Evolutionary conservation across 2,113 vertebrate species (phyloP), one percentile per base, ranked within the genome.

Genomic region (Antidorcas marsupialis): DNA sequence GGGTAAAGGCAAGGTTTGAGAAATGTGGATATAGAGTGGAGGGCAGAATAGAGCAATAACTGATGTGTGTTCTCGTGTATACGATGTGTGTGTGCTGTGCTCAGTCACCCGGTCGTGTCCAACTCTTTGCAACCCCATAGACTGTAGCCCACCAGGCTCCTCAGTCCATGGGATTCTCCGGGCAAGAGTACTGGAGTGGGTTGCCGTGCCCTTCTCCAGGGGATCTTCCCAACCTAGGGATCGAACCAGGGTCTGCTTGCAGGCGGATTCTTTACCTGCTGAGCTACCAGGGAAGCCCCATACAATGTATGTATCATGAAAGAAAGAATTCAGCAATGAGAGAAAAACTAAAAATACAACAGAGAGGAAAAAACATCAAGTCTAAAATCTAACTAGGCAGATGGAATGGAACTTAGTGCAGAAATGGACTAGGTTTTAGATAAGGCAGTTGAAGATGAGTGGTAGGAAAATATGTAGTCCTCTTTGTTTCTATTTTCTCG

Each of bases 91-190:
- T 6, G 19, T 71, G 19, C 19, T 6, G 2, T 36, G 67, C 23
- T 7, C 14, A 76, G 36, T 25, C 71, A 4, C 36, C 23, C 21
- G 27, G 71, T 7, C 11, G 0, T 76, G 71, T 43, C 23, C 0
- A 6, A 15, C 39, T 7, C 39, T 76, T 12, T 43, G 36, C 1
- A 0, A 7, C 12, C 6, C 23, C 71, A 14, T 27, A 27, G 36
- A 27, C 36, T 27, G 23, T 7, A 43, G 71, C 12, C 71, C 39
- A 14, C 71, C 36, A 14, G 71, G 23, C 39, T 76, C 71, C 71
- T 43, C 71, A 7, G 23, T 43, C 71, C 39, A 27, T 23, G 23
- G 36, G 23, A 27, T 76, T 76, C 71, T 76, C 71, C 39, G 43
- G 36, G 39, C 71, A 76, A 4, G 23, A 25, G 27, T 14, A 76